phyloP scores from a whole-genome alignment of 2,888 invertebrate species.

The Cartodere bifasciata region DNA sequence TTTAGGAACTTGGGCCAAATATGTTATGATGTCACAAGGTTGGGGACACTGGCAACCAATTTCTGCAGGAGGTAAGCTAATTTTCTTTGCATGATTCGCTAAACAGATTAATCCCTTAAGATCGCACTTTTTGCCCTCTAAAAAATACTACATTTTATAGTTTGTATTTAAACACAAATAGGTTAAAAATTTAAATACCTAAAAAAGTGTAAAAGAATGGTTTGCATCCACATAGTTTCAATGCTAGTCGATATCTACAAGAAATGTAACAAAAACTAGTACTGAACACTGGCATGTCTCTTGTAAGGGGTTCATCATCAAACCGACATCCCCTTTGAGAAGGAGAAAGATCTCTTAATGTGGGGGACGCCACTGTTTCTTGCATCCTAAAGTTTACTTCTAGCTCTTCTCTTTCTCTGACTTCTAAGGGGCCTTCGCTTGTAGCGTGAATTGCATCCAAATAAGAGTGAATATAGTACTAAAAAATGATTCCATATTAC shows the following conservation, averaged over 20 bases:
- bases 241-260: slow-evolving; percentile 40
- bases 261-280: slow-evolving; percentile 42
- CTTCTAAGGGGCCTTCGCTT: slow-evolving; percentile 22
- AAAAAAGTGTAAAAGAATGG: slow-evolving; percentile 50
- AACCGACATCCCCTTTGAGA: slow-evolving; percentile 42
- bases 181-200: too few relatives aligned
- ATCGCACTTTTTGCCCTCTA: slow-evolving; percentile 39
- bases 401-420: slow-evolving; percentile 33
- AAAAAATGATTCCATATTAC: slow-evolving; percentile 10
- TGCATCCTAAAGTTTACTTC: slow-evolving; percentile 34
- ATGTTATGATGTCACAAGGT: slow-evolving; percentile 34
- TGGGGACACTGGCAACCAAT: slow-evolving; percentile 35
- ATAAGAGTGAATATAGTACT: slow-evolving; percentile 49
- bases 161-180: too few relatives aligned
- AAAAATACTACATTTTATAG: slow-evolving; percentile 11
- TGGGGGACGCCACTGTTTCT: slow-evolving; percentile 39
- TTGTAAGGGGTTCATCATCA: slow-evolving; percentile 36
- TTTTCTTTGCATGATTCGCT: slow-evolving; percentile 26
- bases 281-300: slow-evolving; percentile 40
- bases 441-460: slow-evolving; percentile 42
- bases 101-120: slow-evolving; percentile 43
- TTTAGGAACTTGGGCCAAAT: slow-evolving; percentile 31
- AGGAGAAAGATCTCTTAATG: slow-evolving; percentile 36
- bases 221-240: slow-evolving; percentile 43
- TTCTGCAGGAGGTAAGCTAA: slow-evolving; percentile 30